Base-by-base conservation (phyloP, 2,797 vertebrate genomes). In the Rachycentron canadum region DNA sequence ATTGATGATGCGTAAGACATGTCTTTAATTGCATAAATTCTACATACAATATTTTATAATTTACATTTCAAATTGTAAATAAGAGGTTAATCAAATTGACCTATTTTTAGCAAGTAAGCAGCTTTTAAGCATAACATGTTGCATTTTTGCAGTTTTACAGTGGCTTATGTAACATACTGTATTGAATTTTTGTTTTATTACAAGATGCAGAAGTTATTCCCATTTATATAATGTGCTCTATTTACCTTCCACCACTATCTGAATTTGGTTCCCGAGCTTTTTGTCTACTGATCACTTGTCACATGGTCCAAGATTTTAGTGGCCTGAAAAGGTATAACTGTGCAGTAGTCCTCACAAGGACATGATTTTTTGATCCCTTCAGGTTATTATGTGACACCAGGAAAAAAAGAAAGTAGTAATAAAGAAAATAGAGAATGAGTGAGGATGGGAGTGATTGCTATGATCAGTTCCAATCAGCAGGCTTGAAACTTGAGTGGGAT, bases 1-100 rank as follows among this genome's bases (percentile, higher is more conserved):
- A 69, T 5, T 23, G 6, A 60, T 64, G 10, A 79, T 79, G 58
- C 67, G 82, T 60, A 5, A 34, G 64, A 38, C 19, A 9, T 14
- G 45, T 58, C 4, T 60, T n/a, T n/a, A n/a, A 32, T 57, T 45
- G 5, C 2, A 3, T 45, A 9, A 10, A 64, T 43, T 40, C 4
- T 17, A 0, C 26, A 41, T 4, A 36, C 16, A 7, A 38, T 28
- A 41, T 67, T 52, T 25, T 11, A 56, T 10, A 5, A 32, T 69
- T n/a, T 40, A 65, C 6, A 61, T 9, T 52, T 58, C 36, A 58
- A 14, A 25, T 8, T 28, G 3, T 56, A 14, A 59, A 8, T 3
- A 53, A 53, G 16, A 53, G 25, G 7, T 28, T 4, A 13, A 26
- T 28, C 25, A 16, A 52, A 52, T 52, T 1, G 9, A 45, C 7